These are phyloP conservation scores for Takifugu bimaculatus DNA, from an alignment of 2,113 vertebrate genomes.

Conservation along the genomic window DNA sequence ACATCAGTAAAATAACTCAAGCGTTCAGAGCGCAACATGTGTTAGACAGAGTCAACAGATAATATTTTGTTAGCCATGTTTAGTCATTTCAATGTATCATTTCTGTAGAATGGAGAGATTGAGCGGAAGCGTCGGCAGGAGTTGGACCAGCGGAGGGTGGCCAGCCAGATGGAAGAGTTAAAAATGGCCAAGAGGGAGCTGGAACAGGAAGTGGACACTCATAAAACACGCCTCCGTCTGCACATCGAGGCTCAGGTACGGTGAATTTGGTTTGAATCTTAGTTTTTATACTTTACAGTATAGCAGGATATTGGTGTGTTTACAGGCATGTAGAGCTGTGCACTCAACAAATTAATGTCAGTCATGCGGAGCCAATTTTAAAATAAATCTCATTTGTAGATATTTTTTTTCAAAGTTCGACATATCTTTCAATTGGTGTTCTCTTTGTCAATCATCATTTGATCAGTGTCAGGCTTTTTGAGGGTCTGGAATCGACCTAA, in stretches of 20 bases:
- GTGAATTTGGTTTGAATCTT: background rate
- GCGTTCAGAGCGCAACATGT: background rate
- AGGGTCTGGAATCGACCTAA: conserved; percentile 11
- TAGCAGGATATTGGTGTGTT: too few species aligned
- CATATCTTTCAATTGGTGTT: background rate
- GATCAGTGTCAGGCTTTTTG: conserved; percentile 8
- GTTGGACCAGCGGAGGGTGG: conserved; percentile 75
- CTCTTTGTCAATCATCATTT: background rate
- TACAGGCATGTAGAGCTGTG: too few species aligned
- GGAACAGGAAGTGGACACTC: conserved; percentile 80
- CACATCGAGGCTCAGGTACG: conserved; percentile 85
- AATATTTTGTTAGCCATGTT: background rate
- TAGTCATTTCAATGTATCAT: conserved; percentile 9
- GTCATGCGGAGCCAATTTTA: background rate
- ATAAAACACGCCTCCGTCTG: conserved; percentile 82
- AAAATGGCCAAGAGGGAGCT: conserved; percentile 80
- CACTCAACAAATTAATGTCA: too few species aligned
- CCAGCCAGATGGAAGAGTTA: conserved; percentile 82
- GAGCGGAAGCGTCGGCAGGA: conserved; percentile 80
- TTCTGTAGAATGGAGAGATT: conserved; percentile 80
- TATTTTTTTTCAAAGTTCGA: too few species aligned
- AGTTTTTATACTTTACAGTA: background rate
- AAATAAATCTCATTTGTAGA: background rate
- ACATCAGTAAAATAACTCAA: too few species aligned
- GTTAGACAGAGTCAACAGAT: background rate